Conservation (phyloP, 2,113 vertebrate species). For the Alethe castanea region DNA sequence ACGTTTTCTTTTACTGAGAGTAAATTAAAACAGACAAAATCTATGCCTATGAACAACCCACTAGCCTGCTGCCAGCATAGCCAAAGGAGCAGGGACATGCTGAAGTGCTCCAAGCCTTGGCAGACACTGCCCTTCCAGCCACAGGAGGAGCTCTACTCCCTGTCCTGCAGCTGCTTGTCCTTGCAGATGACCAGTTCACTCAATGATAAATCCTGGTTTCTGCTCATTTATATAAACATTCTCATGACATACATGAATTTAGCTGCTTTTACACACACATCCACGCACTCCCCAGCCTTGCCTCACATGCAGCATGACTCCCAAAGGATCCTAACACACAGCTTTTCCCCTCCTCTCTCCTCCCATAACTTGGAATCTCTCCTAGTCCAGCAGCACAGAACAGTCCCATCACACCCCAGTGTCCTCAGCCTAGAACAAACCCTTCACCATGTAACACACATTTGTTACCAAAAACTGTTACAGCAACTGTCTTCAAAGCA, state of each 20-base stretch:
- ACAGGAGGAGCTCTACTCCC: not conserved
- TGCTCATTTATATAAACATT: not conserved
- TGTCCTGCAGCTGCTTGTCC: not conserved
- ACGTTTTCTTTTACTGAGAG: not conserved
- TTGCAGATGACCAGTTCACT: not conserved
- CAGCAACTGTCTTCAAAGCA: not conserved
- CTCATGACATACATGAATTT: not conserved
- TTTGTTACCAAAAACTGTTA: not conserved
- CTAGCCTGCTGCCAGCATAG: not conserved
- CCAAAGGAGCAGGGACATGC: not conserved
- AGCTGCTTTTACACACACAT: not conserved
- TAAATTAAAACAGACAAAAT: not conserved
- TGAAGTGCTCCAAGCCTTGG: not conserved
- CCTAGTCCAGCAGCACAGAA: not conserved
- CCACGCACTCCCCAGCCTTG: not conserved
- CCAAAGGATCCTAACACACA: rapidly evolving
- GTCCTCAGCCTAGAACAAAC: not conserved
- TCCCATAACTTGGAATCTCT: not conserved
- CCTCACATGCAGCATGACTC: not conserved
- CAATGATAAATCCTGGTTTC: not conserved
- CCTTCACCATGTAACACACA: not conserved
- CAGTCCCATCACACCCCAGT: not conserved
- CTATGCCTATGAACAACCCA: not conserved
- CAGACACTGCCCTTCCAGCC: not conserved
- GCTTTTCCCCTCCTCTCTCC: not conserved